Percentiles rank a stretch among this genome's conserved stretches.
phyloP scores from a whole-genome alignment of 2,888 invertebrate genomes.

The Phalera bucephala region DNA sequence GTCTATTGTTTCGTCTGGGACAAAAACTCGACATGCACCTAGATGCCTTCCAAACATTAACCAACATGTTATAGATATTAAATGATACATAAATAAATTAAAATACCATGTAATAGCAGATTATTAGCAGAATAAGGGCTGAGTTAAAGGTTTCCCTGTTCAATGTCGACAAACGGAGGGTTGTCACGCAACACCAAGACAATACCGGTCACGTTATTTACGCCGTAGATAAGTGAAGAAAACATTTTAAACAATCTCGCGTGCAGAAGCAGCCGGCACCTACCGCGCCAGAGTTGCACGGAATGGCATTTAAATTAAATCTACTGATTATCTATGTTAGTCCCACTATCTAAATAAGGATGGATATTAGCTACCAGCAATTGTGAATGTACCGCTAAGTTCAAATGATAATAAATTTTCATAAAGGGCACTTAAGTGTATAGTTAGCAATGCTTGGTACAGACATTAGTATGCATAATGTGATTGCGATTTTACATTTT shows the following conservation, averaged over 20 bases:
- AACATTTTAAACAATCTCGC: conserved; percentile 66
- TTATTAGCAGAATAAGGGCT: conserved; percentile 34
- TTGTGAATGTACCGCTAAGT: not conserved
- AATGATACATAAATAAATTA: conserved; percentile 14
- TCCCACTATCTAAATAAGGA: conserved; percentile 37
- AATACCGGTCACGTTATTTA: conserved; percentile 61
- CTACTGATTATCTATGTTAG: conserved; percentile 28
- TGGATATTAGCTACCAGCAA: conserved; percentile 18
- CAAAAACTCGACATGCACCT: too few species aligned
- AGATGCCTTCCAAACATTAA: too few species aligned
- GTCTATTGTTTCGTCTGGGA: too few species aligned
- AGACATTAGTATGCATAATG: not conserved
- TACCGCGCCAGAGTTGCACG: conserved; percentile 38
- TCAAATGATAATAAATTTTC: conserved; percentile 2
- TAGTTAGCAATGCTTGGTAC: not conserved
- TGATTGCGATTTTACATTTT: too few species aligned
- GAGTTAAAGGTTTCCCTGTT: conserved; percentile 62
- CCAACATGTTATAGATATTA: too few species aligned
- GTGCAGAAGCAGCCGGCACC: conserved; percentile 35
- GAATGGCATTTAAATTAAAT: conserved; percentile 38
- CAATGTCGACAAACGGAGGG: conserved; percentile 48
- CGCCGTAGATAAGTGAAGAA: conserved; percentile 63
- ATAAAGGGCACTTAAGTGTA: conserved; percentile 1
- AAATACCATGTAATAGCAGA: conserved; percentile 25
- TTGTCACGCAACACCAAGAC: conserved; percentile 70